Base-by-base conservation (phyloP, 2,113 vertebrate species). In the Cichladusa arquata region DNA sequence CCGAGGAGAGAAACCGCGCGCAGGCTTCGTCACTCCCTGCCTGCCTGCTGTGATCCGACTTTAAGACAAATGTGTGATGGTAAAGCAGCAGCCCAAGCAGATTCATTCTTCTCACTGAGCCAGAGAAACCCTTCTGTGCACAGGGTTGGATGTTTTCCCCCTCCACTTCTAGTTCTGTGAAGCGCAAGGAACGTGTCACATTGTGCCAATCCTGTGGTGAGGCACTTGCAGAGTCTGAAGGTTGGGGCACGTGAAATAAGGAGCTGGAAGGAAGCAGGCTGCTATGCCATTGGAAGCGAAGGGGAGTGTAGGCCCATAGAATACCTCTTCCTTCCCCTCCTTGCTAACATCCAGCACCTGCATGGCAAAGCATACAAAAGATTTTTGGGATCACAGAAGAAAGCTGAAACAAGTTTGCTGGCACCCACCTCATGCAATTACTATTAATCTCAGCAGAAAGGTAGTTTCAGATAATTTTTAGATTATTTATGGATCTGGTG, bases 271-370 rank as follows among this genome's bases (percentile, higher is more conserved):
- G 88, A 99, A 99, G 96, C 99, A 99, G 1, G 99, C 98, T 20
- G 99, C 99, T 92, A 99, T 98, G 56, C 99, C 99, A 8, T 99
- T 99, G 86, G 99, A 99, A 94, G 99, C 99, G 4, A 99, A 99
- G 10, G 99, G 99, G 58, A 99, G 98, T 0, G 99, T 99, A 19
- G 99, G 99, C 40, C 99, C 99, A 11, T 99, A 99, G 97, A 99
- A 99, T 4, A 98, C 99, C 95, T 99, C 99, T 96, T 99, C 99
- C 95, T 99, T 99, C 80, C 99, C 99, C 95, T 99, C 99, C 67
- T 97, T 97, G 88, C 99, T 99, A 50, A 99, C 98, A 92, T 99
- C 99, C 96, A 99, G 95, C 83, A 99, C 99, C 99, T 99, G 93
- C 47, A 74, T 76, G 79, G 38, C 88, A 90, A 92, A 94, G 81